Conservation (phyloP, 2,113 vertebrate genomes). For the Cheirogaleus medius region DNA sequence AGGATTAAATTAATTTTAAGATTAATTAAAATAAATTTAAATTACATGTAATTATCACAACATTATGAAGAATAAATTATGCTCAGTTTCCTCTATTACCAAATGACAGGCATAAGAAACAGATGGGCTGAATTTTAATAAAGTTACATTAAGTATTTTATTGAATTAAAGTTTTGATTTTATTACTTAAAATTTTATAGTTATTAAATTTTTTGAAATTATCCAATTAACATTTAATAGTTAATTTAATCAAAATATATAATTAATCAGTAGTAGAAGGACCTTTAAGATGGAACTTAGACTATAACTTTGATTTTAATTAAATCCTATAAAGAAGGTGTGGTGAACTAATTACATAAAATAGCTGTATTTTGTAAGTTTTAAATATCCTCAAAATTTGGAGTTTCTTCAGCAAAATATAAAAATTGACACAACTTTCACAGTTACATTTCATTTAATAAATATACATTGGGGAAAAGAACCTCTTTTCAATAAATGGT, state of each 20-base stretch:
- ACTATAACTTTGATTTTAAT: background rate
- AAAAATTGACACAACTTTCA: background rate
- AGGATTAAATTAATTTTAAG: no score
- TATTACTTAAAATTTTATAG: background rate
- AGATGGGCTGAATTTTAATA: background rate
- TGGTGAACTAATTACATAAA: background rate
- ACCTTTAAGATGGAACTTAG: background rate
- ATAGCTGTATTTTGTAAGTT: background rate
- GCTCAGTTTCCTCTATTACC: background rate
- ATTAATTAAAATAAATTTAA: no score
- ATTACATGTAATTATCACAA: background rate
- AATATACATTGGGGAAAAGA: no score
- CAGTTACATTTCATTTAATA: background rate
- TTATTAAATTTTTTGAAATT: background rate
- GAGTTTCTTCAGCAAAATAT: background rate
- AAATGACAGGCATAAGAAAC: background rate
- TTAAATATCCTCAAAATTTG: background rate
- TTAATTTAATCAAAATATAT: background rate
- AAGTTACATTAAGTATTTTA: background rate
- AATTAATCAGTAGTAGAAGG: background rate
- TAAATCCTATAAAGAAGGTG: background rate
- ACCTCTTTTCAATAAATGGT: no score
- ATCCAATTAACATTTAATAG: background rate
- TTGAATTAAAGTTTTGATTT: conserved; percentile 2
- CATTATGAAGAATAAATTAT: background rate